A percentile compares a stretch with the other conserved stretches of the same genome.
phyloP scores from a whole-genome alignment of 2,888 invertebrate species.

The Eueremaeus valkanovi region DNA sequence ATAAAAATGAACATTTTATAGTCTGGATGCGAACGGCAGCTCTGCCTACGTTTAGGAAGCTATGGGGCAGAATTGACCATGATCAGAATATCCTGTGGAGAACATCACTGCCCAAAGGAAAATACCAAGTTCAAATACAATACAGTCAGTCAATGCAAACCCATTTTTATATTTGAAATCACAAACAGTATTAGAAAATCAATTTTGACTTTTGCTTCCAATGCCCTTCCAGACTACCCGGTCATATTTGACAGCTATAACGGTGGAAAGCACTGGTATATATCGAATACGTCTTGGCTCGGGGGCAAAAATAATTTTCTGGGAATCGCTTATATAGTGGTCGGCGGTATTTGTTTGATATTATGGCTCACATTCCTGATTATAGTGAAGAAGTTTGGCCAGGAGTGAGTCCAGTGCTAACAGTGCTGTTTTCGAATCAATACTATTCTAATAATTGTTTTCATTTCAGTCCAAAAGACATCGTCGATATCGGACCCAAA shows the following conservation, averaged over 20 bases:
- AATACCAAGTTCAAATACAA: slow-evolving; percentile 52
- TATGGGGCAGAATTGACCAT: slow-evolving; percentile 71
- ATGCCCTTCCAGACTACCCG: slow-evolving; percentile 27
- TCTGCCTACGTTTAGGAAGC: slow-evolving; percentile 88
- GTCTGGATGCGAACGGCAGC: slow-evolving; percentile 99
- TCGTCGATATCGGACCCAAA: slow-evolving; percentile 19
- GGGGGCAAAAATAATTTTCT: slow-evolving; percentile 98
- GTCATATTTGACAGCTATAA: slow-evolving; percentile 62
- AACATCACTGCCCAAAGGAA: slow-evolving; percentile 67
- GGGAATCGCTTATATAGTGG: slow-evolving; percentile 96
- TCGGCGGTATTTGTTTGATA: slow-evolving; percentile 86
- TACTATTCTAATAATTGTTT: background rate
- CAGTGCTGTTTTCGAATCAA: background rate
- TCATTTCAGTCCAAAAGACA: slow-evolving; percentile 4
- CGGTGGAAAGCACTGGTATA: slow-evolving; percentile 87
- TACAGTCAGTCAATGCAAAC: slow-evolving; percentile 52
- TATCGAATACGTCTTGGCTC: slow-evolving; percentile 91
- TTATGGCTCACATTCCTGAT: slow-evolving; percentile 85
- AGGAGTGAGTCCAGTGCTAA: background rate
- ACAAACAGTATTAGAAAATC: background rate
- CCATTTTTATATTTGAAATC: background rate
- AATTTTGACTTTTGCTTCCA: no score
- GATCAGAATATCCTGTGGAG: slow-evolving; percentile 56
- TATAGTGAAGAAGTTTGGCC: slow-evolving; percentile 78
- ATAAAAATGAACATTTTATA: slow-evolving; percentile 95